Conservation (phyloP, 2,113 vertebrate species). For the Rhabdomys dilectus region DNA sequence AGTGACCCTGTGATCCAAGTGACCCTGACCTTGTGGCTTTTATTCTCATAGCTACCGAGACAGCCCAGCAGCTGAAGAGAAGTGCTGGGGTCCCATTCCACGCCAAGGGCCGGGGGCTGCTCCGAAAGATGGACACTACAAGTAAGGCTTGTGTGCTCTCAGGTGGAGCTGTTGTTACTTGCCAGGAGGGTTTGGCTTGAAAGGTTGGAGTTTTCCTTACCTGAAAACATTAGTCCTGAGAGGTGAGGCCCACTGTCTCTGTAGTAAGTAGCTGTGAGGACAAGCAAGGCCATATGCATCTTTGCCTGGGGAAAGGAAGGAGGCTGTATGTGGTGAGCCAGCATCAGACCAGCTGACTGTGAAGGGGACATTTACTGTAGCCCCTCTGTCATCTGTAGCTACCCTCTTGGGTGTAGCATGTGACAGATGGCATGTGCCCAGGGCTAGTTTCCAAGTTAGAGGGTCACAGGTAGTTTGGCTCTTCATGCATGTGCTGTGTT, state of each 20-base stretch:
- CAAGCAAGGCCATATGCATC: background rate
- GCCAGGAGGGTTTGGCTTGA: background rate
- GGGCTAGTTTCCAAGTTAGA: background rate
- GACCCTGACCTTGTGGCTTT: background rate
- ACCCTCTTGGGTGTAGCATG: background rate
- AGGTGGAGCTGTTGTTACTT: background rate
- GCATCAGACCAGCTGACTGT: background rate
- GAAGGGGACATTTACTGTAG: background rate
- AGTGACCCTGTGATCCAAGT: background rate
- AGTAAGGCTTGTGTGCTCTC: conserved; percentile 86
- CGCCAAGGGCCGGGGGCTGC: conserved; percentile 97
- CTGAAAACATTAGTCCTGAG: background rate
- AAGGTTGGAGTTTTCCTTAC: background rate
- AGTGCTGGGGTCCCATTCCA: conserved; percentile 98
- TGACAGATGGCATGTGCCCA: background rate
- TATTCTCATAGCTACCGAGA: conserved; percentile 92
- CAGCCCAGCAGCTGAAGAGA: conserved; percentile 98
- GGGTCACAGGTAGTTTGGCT: background rate
- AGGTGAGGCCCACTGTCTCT: background rate
- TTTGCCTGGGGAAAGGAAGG: background rate
- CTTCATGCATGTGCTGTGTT: background rate
- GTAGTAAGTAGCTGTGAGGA: background rate
- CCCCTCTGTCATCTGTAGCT: background rate
- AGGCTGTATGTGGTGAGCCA: background rate
- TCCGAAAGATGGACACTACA: conserved; percentile 98